A percentile compares a stretch with the other conserved stretches of the same genome.
phyloP scores from a whole-genome alignment of 2,888 invertebrate species.

The Lasioglossum morio region DNA sequence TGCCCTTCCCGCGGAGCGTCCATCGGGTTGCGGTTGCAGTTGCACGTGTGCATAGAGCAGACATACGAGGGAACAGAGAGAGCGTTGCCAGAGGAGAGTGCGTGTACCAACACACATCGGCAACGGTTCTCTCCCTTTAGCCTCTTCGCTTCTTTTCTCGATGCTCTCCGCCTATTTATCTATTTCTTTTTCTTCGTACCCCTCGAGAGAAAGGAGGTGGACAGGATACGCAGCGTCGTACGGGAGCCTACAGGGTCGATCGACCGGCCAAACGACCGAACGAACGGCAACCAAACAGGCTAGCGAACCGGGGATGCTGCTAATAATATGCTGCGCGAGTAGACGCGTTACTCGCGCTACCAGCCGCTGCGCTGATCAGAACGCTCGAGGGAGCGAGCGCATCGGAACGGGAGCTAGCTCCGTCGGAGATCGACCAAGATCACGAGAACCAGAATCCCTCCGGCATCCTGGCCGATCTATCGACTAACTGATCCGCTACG shows the following conservation, averaged over 20 bases:
- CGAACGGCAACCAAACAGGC: not conserved
- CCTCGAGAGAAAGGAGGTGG: conserved; percentile 37
- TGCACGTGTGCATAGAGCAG: conserved; percentile 49
- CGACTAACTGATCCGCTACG: conserved; percentile 40
- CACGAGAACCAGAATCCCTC: conserved; percentile 41
- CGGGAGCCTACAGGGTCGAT: conserved; percentile 72
- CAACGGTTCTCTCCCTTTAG: conserved; percentile 24
- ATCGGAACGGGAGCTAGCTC: conserved; percentile 28
- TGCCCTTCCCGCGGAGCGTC: not conserved
- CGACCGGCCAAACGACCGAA: conserved; percentile 37
- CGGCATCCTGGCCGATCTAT: conserved; percentile 52
- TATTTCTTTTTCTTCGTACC: conserved; percentile 21
- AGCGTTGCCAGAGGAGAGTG: conserved; percentile 19
- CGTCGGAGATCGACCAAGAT: conserved; percentile 20
- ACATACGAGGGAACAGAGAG: not conserved
- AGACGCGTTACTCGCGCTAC: conserved; percentile 70
- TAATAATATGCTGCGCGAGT: conserved; percentile 77
- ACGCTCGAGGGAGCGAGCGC: not conserved
- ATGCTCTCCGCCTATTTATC: conserved; percentile 27
- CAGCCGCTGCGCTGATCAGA: conserved; percentile 45
- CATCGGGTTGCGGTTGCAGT: conserved; percentile 38
- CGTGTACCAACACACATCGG: conserved; percentile 41
- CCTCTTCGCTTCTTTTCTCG: not conserved
- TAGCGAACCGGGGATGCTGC: conserved; percentile 67
- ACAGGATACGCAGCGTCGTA: conserved; percentile 57